Evolutionary conservation across 2,797 vertebrate species (phyloP).

Genomic region (Centroberyx gerrardi): DNA sequence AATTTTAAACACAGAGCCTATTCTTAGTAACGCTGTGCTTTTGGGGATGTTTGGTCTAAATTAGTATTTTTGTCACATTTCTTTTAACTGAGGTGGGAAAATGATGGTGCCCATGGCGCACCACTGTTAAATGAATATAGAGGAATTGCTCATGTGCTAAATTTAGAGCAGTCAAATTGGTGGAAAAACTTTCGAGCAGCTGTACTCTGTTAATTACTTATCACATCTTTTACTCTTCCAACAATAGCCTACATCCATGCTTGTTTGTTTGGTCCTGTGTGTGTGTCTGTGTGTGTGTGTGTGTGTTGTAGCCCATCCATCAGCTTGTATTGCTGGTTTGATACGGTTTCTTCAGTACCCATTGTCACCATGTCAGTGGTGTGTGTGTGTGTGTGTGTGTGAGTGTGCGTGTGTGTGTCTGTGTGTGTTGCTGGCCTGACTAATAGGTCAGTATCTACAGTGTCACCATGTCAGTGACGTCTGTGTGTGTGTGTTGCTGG

Average conservation of each 20-base stretch:
- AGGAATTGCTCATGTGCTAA: neutral
- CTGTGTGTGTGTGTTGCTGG: conserved; percentile 49
- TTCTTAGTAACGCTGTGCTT: too few relatives aligned
- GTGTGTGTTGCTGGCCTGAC: conserved; percentile 13
- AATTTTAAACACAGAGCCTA: too few relatives aligned
- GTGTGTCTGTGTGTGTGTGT: conserved; percentile 12
- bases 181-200: conserved; percentile 19
- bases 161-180: neutral
- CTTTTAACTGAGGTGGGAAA: conserved; percentile 1
- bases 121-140: neutral
- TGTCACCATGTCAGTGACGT: conserved; percentile 45
- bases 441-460: conserved; percentile 14
- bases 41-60: too few relatives aligned
- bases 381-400: conserved; percentile 12
- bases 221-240: conserved; percentile 1
- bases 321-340: too few relatives aligned
- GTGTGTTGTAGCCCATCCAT: neutral
- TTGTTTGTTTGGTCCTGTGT: conserved; percentile 43
- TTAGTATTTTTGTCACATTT: neutral
- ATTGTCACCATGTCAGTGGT: neutral
- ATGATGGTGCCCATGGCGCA: neutral
- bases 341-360: too few relatives aligned
- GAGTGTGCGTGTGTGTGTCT: conserved; percentile 34
- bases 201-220: conserved; percentile 11
- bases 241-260: conserved; percentile 13